Evolutionary conservation across 2,113 vertebrate genomes (phyloP).

Genomic region (Uria aalge): DNA sequence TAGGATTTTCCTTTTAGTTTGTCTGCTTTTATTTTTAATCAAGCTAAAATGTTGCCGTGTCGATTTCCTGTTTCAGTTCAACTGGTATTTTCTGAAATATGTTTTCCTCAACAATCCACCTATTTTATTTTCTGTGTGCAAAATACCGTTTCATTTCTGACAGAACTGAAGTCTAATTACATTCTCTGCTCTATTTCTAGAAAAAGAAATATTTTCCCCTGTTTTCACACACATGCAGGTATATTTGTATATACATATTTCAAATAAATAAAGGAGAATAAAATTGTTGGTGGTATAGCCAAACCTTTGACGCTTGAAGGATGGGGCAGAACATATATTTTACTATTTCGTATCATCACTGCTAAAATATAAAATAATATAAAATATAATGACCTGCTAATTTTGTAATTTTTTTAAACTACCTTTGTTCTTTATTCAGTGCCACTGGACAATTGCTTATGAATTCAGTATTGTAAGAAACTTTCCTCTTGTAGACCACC

Average conservation of each 20-base stretch:
- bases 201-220: background rate
- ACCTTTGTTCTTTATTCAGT: background rate
- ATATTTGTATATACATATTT: background rate
- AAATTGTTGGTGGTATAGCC: background rate
- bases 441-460: background rate
- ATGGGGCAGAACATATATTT: too few relatives aligned
- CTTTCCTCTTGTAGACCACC: background rate
- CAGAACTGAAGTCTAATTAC: background rate
- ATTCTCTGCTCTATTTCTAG: background rate
- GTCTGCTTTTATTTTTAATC: background rate
- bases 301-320: background rate
- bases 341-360: background rate
- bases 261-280: background rate
- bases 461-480: background rate
- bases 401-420: background rate
- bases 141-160: background rate
- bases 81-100: background rate
- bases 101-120: background rate
- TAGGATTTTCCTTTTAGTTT: background rate
- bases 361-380: background rate
- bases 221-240: background rate
- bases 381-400: background rate
- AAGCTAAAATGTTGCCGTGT: background rate
- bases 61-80: background rate
- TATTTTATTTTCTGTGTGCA: background rate